Base-by-base conservation (phyloP, 2,113 vertebrate species). In the Dolichotis patagonum region DNA sequence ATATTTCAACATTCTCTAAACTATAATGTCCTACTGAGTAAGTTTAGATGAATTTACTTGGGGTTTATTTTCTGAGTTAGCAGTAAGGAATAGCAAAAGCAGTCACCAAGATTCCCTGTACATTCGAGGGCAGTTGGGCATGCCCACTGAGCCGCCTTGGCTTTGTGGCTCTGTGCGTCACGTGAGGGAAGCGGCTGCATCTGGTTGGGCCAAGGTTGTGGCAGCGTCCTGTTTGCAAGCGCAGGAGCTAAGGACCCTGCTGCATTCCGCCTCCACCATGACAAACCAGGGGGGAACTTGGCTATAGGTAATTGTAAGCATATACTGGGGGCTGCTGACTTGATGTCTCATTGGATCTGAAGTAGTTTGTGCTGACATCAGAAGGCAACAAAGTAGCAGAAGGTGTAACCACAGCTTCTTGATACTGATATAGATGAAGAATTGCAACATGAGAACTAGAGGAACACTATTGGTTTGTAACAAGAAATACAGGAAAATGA, bases 251-350 rank as follows among this genome's bases (percentile, higher is more conserved):
- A 26, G 28, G 2, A 1, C 43, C 52, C 14, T 9, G 0, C 17
- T 41, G 17, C 62, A 32, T 16, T 52, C 8, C 13, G 1, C 26
- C 22, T 22, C 35, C 52, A 38, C 80, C 4, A 0, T 1, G 30
- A 56, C 46, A 13, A 1, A 17, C 0, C 3, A 8, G 2, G 5
- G 49, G 7, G 60, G 10, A 26, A 22, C 32, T 9, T 32, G 16
- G 63, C n/a, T 60, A n/a, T 0, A 83, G 3, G 10, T 11, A n/a
- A 43, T 19, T 4, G 3, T 62, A 7, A 32, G 17, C 3, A 3
- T 26, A 32, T 35, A 0, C 7, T 13, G 0, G 41, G 58, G 52
- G 13, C 67, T 22, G 13, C 2, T 3, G 24, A 73, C 16, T 10
- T 63, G 49, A 11, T 1, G 9, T 52, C 19, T 46, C 28, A 0